Base-by-base conservation (phyloP, 2,797 vertebrate species). In the Urocyon cinereoargenteus region DNA sequence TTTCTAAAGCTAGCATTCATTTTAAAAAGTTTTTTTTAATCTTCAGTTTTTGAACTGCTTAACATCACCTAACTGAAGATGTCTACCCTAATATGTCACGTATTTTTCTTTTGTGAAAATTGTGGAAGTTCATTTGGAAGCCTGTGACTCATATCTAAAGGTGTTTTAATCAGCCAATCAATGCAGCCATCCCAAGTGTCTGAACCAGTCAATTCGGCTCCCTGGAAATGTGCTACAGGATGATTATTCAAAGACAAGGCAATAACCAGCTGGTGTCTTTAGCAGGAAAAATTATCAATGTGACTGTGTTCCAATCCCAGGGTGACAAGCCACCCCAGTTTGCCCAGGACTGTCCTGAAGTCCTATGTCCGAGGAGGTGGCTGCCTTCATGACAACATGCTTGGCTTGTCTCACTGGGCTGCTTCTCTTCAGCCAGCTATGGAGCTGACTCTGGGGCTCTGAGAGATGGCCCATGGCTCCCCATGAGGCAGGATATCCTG, bases 101-200 rank as follows among this genome's bases (percentile, higher is more conserved):
- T 7, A n/a, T 81, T 85, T 91, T 90, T 61, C 66, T 91, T 59
- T 86, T 73, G n/a, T 34, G 21, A 73, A 66, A 88, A 78, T 10
- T 21, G 12, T 78, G 45, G 21, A 62, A 5, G n/a, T 31, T 90
- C 19, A 31, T 49, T 64, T 34, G 31, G 49, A 86, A 90, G n/a
- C 34, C 62, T 61, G 26, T 34, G 72, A 53, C n/a, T 64, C 45
- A 22, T 5, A 49, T 55, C n/a, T 75, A 82, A 55, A 84, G 68
- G 40, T 70, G 13, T 22, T 90, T 79, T 91, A 31, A 75, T 64
- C 78, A 86, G 22, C 4, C 70, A 84, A 10, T 55, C 83, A 85
- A 62, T 6, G 21, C 59, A 15, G 51, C 34, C 78, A 16, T 49
- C 62, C 26, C 51, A 83, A 14, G n/a, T 10, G 49, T 49, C 51